Conservation (phyloP, 2,888 invertebrate species). For the Sympetrum striolatum region DNA sequence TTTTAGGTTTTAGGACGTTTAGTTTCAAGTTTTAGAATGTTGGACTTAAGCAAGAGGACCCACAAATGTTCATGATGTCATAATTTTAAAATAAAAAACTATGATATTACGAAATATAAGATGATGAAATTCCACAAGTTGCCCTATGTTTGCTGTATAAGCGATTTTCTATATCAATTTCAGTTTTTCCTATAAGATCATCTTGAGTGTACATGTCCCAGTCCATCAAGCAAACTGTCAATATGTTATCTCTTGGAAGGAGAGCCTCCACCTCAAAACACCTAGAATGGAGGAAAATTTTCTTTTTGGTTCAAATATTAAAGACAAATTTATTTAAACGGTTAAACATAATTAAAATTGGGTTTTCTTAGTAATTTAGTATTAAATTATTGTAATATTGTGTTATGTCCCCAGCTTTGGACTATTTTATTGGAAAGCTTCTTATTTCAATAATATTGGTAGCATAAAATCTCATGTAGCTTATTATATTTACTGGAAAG, state of each 20-base stretch:
- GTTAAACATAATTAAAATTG: no score
- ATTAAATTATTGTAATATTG: no score
- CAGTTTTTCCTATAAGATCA: constrained; percentile 84
- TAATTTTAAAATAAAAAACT: background rate
- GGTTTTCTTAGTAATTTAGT: no score
- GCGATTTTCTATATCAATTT: constrained; percentile 86
- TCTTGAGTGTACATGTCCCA: constrained; percentile 73
- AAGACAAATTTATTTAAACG: no score
- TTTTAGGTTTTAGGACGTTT: no score
- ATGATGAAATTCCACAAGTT: constrained; percentile 75
- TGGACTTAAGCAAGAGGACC: no score
- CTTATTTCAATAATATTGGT: no score
- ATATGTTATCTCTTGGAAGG: constrained; percentile 76
- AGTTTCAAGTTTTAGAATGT: no score
- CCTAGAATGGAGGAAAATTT: constrained; percentile 58
- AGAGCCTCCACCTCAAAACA: constrained; percentile 76
- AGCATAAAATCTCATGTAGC: no score
- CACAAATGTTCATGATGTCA: background rate
- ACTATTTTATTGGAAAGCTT: no score
- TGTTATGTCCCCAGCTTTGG: no score
- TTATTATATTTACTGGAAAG: no score
- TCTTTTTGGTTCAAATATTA: background rate
- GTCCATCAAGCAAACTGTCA: constrained; percentile 79
- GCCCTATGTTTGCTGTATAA: constrained; percentile 81
- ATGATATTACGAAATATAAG: constrained; percentile 70